phyloP scores from a whole-genome alignment of 2,113 vertebrate species.

The Callaeas wilsoni region DNA sequence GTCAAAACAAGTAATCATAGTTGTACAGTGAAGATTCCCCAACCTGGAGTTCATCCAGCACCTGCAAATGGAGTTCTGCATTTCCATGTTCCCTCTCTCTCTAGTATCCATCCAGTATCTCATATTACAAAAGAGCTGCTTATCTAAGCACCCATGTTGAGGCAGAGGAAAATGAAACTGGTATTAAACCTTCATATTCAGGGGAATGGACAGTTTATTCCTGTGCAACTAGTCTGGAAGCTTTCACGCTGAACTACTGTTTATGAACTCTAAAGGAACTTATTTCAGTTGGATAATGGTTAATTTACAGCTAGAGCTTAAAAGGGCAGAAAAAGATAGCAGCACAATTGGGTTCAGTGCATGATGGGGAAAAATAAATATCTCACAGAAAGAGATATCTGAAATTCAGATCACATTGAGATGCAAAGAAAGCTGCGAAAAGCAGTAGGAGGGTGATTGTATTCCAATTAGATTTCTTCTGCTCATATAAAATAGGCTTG shows the following conservation, averaged over 20 bases:
- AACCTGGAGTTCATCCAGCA: neutral
- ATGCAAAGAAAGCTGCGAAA: conserved; percentile 65
- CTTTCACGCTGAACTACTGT: conserved; percentile 38
- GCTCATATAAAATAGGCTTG: conserved; percentile 43
- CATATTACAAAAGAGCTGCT: neutral
- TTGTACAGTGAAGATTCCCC: neutral
- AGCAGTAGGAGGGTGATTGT: conserved; percentile 59
- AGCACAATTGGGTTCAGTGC: conserved; percentile 44
- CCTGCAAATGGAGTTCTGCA: neutral
- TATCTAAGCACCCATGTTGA: neutral
- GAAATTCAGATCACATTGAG: conserved; percentile 72
- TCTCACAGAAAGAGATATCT: conserved; percentile 64
- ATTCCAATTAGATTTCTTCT: conserved; percentile 72
- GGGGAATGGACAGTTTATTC: neutral
- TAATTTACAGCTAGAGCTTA: conserved; percentile 66
- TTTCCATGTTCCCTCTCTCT: neutral
- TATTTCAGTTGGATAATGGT: conserved; percentile 48
- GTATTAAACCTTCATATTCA: neutral
- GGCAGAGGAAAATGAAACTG: neutral
- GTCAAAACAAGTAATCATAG: neutral
- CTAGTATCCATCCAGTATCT: neutral
- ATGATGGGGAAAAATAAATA: conserved; percentile 67
- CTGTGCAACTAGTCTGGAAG: neutral
- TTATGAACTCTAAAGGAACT: conserved; percentile 60
- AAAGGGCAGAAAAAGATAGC: conserved; percentile 62